These are phyloP conservation scores for Pheucticus melanocephalus DNA, from an alignment of 2,113 vertebrate species.

Conservation along the genomic window DNA sequence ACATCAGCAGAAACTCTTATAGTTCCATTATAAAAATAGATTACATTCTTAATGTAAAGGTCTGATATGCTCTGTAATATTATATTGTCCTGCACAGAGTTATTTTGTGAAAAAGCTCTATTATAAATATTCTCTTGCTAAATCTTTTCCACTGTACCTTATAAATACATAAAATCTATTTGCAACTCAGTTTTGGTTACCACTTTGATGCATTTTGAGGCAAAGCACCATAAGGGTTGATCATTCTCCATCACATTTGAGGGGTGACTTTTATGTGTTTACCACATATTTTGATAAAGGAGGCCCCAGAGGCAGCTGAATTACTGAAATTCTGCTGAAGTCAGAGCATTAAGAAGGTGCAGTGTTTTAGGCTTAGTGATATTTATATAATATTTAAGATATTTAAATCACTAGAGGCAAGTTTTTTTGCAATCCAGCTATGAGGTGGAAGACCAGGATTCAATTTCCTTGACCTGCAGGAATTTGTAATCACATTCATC, in stretches of 20 bases:
- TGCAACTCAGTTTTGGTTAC: neutral
- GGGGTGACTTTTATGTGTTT: neutral
- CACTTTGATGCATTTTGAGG: neutral
- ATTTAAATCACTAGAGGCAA: neutral
- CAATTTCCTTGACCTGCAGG: neutral
- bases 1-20: slow-evolving; percentile 23
- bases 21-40: slow-evolving; percentile 43
- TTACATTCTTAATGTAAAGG: slow-evolving; percentile 23
- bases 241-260: neutral
- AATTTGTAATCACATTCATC: neutral
- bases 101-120: neutral
- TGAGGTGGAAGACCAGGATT: neutral
- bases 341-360: neutral
- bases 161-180: neutral
- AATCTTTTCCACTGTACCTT: neutral
- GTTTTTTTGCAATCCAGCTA: neutral
- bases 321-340: neutral
- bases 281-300: neutral
- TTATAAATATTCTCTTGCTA: neutral
- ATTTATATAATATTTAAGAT: neutral
- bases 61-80: neutral
- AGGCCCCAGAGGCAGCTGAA: neutral
- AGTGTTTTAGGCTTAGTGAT: neutral
- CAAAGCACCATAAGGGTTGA: neutral
- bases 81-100: slow-evolving; percentile 8